These are phyloP conservation scores for Muntiacus muntjak DNA, from an alignment of 2,113 vertebrate species.

Conservation along the genomic window DNA sequence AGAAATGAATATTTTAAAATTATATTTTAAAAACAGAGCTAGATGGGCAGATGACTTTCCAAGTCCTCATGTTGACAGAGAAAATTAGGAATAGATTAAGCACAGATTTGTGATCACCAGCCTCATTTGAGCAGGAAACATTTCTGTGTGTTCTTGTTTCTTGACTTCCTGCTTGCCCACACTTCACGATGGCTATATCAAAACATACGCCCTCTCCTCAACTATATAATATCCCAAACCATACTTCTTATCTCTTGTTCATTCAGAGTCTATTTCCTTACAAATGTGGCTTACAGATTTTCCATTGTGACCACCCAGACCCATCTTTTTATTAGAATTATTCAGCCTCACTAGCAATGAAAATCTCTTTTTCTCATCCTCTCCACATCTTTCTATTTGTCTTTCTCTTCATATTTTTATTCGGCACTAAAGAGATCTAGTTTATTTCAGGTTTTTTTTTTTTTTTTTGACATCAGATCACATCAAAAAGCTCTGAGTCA, in stretches of 20 bases:
- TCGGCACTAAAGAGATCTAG: not conserved
- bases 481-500: not conserved
- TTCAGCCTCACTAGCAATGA: not conserved
- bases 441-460: not conserved
- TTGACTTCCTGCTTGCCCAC: not conserved
- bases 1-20: not conserved
- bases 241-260: not conserved
- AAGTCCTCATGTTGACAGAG: not conserved
- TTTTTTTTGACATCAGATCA: not conserved
- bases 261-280: not conserved
- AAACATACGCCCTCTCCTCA: not conserved
- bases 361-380: not conserved
- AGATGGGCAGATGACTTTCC: not conserved
- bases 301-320: not conserved
- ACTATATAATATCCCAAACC: not conserved
- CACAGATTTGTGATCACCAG: not conserved
- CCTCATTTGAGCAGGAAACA: rapidly evolving
- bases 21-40: not conserved
- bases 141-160: not conserved
- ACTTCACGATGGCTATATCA: not conserved
- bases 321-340: not conserved
- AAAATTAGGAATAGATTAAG: not conserved
- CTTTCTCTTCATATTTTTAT: not conserved
- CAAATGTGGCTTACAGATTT: not conserved
- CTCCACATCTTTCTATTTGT: not conserved